Evolutionary conservation across 2,888 invertebrate genomes (phyloP).

Genomic region (Hydriomena furcata): DNA sequence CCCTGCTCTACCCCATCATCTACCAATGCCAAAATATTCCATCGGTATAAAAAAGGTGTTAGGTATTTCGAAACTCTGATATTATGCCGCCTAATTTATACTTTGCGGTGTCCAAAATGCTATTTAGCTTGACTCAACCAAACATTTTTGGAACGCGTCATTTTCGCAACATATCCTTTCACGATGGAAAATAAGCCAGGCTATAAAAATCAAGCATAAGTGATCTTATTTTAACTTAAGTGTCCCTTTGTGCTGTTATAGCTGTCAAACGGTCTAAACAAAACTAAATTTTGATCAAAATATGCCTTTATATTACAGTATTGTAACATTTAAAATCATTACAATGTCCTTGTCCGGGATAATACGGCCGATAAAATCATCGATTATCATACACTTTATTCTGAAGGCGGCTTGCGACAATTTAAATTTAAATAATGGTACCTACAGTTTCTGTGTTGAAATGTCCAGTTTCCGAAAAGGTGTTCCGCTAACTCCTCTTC

Average conservation of each 20-base stretch:
- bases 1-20: slow-evolving; percentile 50
- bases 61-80: slow-evolving; percentile 45
- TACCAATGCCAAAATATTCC: slow-evolving; percentile 56
- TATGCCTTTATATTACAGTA: slow-evolving; percentile 49
- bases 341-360: slow-evolving; percentile 45
- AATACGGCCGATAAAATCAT: slow-evolving; percentile 44
- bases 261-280: slow-evolving; percentile 47
- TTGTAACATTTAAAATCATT: slow-evolving; percentile 46
- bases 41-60: slow-evolving; percentile 55
- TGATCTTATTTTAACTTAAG: slow-evolving; percentile 53
- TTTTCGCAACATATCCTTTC: slow-evolving; percentile 57
- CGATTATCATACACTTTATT: slow-evolving; percentile 35
- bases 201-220: slow-evolving; percentile 54
- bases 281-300: slow-evolving; percentile 44
- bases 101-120: slow-evolving; percentile 49
- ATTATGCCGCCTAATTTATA: slow-evolving; percentile 62
- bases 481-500: slow-evolving; percentile 25
- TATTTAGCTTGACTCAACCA: slow-evolving; percentile 55
- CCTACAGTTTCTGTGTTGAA: slow-evolving; percentile 22
- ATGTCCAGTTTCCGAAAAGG: slow-evolving; percentile 24
- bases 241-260: slow-evolving; percentile 48
- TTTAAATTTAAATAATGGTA: slow-evolving; percentile 34
- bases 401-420: slow-evolving; percentile 28
- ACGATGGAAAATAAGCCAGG: slow-evolving; percentile 51
- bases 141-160: slow-evolving; percentile 54